These are phyloP conservation scores for Pristionchus pacificus DNA, from an alignment of 1,140 invertebrate species.

Conservation along the genomic window DNA sequence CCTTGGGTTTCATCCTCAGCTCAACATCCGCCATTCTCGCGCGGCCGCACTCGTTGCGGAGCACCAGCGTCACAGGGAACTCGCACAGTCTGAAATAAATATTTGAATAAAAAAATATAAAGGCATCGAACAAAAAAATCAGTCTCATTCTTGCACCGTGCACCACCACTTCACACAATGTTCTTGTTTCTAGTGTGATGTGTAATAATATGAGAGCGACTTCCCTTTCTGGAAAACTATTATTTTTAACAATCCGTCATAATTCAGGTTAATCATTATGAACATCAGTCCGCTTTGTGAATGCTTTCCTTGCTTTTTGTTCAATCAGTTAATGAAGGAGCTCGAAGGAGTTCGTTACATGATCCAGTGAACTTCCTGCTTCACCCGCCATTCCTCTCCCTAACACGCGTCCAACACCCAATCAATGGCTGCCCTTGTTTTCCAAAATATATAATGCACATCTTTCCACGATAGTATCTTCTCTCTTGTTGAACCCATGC, in stretches of 20 bases:
- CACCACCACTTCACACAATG: not conserved
- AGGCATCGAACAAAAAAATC: too few relatives aligned
- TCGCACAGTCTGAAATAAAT: slow-evolving; percentile 8
- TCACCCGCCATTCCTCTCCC: not conserved
- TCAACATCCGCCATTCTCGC: not conserved
- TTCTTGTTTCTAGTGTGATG: slow-evolving; percentile 2
- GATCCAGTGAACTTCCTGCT: too few relatives aligned
- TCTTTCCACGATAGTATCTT: too few relatives aligned
- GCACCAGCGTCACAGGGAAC: not conserved
- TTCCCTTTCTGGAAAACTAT: not conserved
- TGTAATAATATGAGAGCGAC: not conserved
- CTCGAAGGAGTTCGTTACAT: too few relatives aligned
- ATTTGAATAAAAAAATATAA: too few relatives aligned
- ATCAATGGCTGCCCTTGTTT: too few relatives aligned
- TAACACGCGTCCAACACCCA: too few relatives aligned
- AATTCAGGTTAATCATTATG: not conserved
- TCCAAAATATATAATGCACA: too few relatives aligned
- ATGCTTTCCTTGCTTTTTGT: too few relatives aligned
- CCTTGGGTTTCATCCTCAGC: slow-evolving; percentile 8
- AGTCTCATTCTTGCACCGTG: slow-evolving; percentile 5
- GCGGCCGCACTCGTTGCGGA: slow-evolving; percentile 4
- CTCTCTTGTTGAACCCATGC: too few relatives aligned
- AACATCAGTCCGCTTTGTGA: too few relatives aligned
- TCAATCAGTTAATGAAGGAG: too few relatives aligned
- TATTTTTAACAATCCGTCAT: not conserved